Base-by-base conservation (phyloP, 2,113 vertebrate genomes). In the Nothobranchius kuhntae region DNA sequence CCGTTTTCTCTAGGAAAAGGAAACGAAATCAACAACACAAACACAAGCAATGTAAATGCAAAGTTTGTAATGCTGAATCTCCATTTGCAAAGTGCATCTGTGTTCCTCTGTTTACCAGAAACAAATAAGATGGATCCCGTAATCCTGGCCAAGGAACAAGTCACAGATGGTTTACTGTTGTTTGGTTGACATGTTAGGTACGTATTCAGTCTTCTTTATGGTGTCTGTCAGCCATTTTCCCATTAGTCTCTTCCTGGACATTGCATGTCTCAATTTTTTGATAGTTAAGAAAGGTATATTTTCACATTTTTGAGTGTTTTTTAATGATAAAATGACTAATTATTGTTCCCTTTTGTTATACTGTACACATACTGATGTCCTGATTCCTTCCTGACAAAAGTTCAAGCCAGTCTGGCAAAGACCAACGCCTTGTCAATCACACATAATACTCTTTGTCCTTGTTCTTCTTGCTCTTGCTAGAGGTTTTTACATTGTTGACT, bases 371-470 rank as follows among this genome's bases (percentile, higher is more conserved):
- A 93, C 71, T 67, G 69, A 78, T 77, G 83, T 96, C 93, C 90
- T 86, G 73, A 85, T 87, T 85, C 78, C 72, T 85, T 80, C 67
- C 78, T 9, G n/a, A 66, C 61, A 63, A 76, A 77, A 57, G 75
- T 80, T 71, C 46, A 24, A 71, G 3, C 69, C 67, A 80, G 83
- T 73, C 87, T 42, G 55, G 69, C 59, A 55, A 46, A 74, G 79
- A 86, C 83, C 87, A 79, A 56, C 64, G 61, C 50, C 71, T 57
- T 68, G 60, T 87, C 75, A 87, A 95, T 99, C 96, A 99, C 94
- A 99, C 98, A 44, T 99, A 99, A 88, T 99, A 99, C 90, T 99
- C 98, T 90, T 98, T 99, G 93, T 98, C 97, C 93, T 99, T 99
- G 92, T 98, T 98, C 91, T 99, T 99, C 95, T 99, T 99, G 85